phyloP scores from a whole-genome alignment of 2,113 vertebrate genomes.

The Corythornis madagascariensis region DNA sequence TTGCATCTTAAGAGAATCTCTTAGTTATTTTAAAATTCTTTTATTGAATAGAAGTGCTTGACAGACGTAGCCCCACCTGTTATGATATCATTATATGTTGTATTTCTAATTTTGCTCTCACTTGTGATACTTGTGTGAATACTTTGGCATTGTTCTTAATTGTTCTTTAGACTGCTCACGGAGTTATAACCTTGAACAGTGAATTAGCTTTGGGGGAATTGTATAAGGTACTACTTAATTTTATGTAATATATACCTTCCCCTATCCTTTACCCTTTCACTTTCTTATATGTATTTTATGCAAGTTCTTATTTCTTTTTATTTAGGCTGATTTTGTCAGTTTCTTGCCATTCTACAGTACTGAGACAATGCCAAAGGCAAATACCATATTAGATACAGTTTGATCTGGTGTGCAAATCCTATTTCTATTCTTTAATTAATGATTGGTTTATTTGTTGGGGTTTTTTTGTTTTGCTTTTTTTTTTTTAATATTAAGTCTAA shows the following conservation, averaged over 20 bases:
- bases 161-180: not conserved
- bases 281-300: not conserved
- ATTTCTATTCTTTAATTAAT: not conserved
- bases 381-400: not conserved
- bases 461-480: not conserved
- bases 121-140: not conserved
- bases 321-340: not conserved
- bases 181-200: not conserved
- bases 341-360: not conserved
- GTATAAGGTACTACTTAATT: not conserved
- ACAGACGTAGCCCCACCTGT: not conserved
- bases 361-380: not conserved
- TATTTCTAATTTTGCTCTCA: conserved; percentile 6
- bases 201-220: not conserved
- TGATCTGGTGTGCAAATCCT: conserved; percentile 11
- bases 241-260: not conserved
- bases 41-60: not conserved
- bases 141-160: conserved; percentile 8
- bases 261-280: not conserved
- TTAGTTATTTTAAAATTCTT: not conserved
- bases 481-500: not conserved
- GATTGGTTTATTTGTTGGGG: not conserved
- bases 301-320: not conserved
- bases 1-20: not conserved
- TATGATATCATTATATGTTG: not conserved